Evolutionary conservation across 1,140 invertebrate genomes (phyloP), one percentile per base, ranked within the genome.

Genomic region (Drosophila erecta): DNA sequence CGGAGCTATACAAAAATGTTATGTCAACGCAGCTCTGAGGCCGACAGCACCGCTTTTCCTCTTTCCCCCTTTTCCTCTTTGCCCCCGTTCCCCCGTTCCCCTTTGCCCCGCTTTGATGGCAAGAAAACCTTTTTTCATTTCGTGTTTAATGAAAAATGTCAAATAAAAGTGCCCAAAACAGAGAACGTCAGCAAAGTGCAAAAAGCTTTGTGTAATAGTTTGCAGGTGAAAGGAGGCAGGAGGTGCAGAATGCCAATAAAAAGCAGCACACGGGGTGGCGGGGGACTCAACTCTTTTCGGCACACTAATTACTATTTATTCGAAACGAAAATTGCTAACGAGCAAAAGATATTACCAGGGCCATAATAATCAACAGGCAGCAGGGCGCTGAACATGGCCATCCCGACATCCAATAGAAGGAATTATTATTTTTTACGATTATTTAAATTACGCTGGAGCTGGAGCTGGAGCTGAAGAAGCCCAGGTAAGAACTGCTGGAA

Each of bases 391-490:
- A 67, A 11, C 59, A 53, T 37, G 60, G 60, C 59, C 62, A 14
- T 6, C 4, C n/a, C 56, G 27, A 30, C 66, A 27, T 35, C 67
- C 67, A 56, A 71, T 84, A 89, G 79, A 89, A 72, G 51, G 81
- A 87, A 87, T 87, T 87, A 87, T 89, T 87, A 87, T 87, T 87
- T 87, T 87, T 89, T 89, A 87, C 79, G 84, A 87, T 87, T 87
- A 87, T 87, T 87, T 87, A 87, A 87, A 87, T 87, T 87, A 84
- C 76, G 84, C 83, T 30, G 27, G 27, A 8, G 65, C 64, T 46
- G 55, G 60, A 65, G 44, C 51, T 60, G 59, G 62, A 38, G 37
- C 37, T 4, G 55, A 37, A 40, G 47, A 35, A 56, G 14, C 30
- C 30, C 8, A 30, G 30, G 30, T 56, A 37, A 71, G 35, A 41